Conservation (phyloP, 1,140 invertebrate species). For the Tetragnatha versicolor region DNA sequence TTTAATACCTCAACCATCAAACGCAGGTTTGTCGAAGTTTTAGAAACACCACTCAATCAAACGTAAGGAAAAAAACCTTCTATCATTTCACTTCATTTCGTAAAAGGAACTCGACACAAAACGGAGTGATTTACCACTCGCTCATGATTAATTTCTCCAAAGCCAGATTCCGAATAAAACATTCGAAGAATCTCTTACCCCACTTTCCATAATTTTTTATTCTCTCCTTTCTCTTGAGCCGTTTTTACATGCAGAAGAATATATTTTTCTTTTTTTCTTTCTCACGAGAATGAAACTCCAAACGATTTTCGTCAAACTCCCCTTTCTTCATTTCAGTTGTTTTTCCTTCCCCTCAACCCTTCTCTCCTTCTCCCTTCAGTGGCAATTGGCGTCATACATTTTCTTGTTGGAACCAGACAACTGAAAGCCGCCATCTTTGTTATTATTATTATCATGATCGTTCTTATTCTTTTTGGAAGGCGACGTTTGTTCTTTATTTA, state of each 20-base stretch:
- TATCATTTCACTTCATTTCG: too few species aligned
- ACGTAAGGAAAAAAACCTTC: too few species aligned
- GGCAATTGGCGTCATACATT: conserved; percentile 34
- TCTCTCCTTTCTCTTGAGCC: background rate
- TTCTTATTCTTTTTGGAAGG: conserved; percentile 8
- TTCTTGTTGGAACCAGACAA: conserved; percentile 7
- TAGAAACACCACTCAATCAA: too few species aligned
- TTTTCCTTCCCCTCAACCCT: too few species aligned
- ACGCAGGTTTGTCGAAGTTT: too few species aligned
- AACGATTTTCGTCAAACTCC: conserved; percentile 46
- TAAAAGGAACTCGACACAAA: too few species aligned
- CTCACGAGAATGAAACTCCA: conserved; percentile 37
- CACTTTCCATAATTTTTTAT: background rate
- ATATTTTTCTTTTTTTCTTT: background rate
- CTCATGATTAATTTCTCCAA: conserved; percentile 44
- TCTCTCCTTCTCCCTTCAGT: background rate
- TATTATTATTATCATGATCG: too few species aligned
- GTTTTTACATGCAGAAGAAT: background rate
- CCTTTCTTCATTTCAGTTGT: background rate
- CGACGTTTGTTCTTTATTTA: conserved; percentile 25
- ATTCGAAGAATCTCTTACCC: conserved; percentile 43
- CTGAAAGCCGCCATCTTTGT: conserved; percentile 37
- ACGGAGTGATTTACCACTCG: background rate
- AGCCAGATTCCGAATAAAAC: conserved; percentile 41
- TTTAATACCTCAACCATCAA: too few species aligned